These are phyloP conservation scores for Cydia amplana DNA, from an alignment of 1,140 invertebrate genomes.

Conservation along the genomic window DNA sequence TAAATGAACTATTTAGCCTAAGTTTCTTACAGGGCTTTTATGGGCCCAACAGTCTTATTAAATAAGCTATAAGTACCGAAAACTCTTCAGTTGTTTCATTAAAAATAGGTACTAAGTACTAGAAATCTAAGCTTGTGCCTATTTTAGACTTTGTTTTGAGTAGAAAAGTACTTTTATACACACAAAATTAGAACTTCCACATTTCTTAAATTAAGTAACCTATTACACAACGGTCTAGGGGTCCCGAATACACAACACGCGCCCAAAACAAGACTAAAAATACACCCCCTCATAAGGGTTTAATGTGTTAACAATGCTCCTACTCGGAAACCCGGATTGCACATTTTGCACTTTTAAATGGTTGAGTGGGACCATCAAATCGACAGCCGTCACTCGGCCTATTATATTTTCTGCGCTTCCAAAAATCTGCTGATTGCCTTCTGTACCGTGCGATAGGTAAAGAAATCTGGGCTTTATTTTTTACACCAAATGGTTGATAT, in stretches of 20 bases:
- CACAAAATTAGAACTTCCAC: no score
- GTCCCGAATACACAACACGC: constrained; percentile 45
- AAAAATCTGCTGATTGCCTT: constrained; percentile 7
- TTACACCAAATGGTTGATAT: background rate
- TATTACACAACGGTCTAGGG: constrained; percentile 48
- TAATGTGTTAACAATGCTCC: constrained; percentile 68
- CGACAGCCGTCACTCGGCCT: constrained; percentile 2
- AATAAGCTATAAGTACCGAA: no score
- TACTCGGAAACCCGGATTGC: constrained; percentile 41
- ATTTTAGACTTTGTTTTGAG: background rate
- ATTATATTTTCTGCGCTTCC: constrained; percentile 3
- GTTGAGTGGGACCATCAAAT: constrained; percentile 38
- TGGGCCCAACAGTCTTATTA: no score
- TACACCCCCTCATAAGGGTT: constrained; percentile 64
- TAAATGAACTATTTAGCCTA: no score
- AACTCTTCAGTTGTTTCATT: no score
- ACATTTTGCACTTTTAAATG: constrained; percentile 34
- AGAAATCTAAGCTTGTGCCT: no score
- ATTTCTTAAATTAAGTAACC: background rate
- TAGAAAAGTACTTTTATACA: background rate
- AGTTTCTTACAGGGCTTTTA: no score
- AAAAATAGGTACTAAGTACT: no score
- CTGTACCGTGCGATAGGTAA: background rate
- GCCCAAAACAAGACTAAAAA: constrained; percentile 67
- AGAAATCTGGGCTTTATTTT: background rate